phyloP scores from a whole-genome alignment of 2,113 vertebrate genomes.

The Panthera uncia region DNA sequence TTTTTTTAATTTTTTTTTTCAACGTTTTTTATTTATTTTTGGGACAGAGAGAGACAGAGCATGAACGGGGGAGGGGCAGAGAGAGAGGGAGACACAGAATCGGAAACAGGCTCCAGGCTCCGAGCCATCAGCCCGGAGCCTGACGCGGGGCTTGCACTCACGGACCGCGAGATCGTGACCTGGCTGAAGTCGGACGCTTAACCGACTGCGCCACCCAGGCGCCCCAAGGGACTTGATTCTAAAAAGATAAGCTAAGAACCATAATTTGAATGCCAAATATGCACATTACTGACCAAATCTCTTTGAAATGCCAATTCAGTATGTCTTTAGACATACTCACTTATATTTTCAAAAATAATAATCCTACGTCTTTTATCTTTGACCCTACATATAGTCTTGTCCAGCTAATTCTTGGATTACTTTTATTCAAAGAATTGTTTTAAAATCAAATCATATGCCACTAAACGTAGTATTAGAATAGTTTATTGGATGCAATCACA shows the following conservation, averaged over 20 bases:
- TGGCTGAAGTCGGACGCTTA: too few species aligned
- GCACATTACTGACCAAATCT: not conserved
- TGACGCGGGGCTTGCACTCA: too few species aligned
- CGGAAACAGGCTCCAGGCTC: too few species aligned
- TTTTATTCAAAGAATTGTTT: slow-evolving; percentile 65
- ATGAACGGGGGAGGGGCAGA: too few species aligned
- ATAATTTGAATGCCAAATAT: not conserved
- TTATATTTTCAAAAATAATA: slow-evolving; percentile 22
- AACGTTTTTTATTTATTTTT: too few species aligned
- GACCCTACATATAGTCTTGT: not conserved
- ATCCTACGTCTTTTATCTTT: not conserved
- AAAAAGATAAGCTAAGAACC: not conserved
- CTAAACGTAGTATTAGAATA: slow-evolving; percentile 63
- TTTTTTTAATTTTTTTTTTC: too few species aligned
- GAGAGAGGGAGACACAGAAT: too few species aligned
- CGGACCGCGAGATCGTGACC: too few species aligned
- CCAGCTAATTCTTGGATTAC: not conserved
- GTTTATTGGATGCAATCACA: slow-evolving; percentile 44
- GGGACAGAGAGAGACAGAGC: too few species aligned
- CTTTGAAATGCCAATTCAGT: not conserved
- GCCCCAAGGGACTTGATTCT: not conserved
- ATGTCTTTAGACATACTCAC: not conserved
- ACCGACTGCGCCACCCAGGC: too few species aligned
- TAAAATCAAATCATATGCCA: slow-evolving; percentile 72
- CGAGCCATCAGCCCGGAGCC: too few species aligned